Base-by-base conservation (phyloP, 2,888 invertebrate species). In the Synanthedon vespiformis region DNA sequence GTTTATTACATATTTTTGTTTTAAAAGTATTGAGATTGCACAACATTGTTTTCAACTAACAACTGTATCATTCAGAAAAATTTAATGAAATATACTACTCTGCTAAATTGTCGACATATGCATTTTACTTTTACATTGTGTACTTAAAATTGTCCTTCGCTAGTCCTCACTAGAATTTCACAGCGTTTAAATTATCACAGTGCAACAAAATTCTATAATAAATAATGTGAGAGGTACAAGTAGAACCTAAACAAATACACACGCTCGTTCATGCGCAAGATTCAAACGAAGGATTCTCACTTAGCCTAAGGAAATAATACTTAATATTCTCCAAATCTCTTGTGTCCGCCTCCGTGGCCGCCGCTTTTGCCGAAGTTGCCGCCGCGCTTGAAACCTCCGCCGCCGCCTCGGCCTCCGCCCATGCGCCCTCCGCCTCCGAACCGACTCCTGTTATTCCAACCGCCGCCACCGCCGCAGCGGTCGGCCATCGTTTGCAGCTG, bases 401-500 rank as follows among this genome's bases (percentile, higher is more conserved):
- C 83, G 56, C 34, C 34, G 50, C 27, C 27, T 27, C 70, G 68
- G 14, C 88, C 86, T 1, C 87, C 85, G 54, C 89, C 81, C 40
- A 86, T 74, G n/a, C 74, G 78, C 40, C 75, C 74, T 12, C 86
- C 81, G 40, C 72, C 72, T 8, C 80, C 86, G 55, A 81, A 89
- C 41, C 89, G 75, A 63, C 76, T 88, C 52, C 89, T 83, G 62
- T 89, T 89, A 88, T 89, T 88, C 61, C 90, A 88, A 34, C 89
- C 89, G 53, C 90, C 89, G 18, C 89, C 90, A 48, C 91, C 91
- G 51, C 89, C 90, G 56, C 89, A 90, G 48, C 92, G 89, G 61
- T 90, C 90, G 5, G 94, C 93, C 88, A 96, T 90, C 64, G 95
- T 94, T 65, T 92, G 89, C 49, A 97, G 89, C 73, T 95, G 94